Conservation (phyloP, 2,888 invertebrate species). For the Cataglyphis albicans region DNA sequence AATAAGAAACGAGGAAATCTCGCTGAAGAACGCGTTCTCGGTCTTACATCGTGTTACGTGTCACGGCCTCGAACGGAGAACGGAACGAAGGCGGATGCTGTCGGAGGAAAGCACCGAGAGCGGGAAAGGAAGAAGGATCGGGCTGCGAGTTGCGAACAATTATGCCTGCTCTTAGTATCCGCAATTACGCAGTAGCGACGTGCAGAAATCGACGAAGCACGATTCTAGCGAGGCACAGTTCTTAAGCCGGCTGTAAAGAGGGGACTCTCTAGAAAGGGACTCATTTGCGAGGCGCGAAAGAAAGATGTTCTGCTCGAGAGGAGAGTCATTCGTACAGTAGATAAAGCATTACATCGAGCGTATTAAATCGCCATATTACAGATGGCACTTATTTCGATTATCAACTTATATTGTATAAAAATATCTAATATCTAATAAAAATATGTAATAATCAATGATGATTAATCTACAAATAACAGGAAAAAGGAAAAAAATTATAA, state of each 20-base stretch:
- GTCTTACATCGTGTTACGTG: slow-evolving; percentile 59
- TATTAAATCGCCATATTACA: neutral
- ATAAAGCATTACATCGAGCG: neutral
- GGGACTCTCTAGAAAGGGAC: slow-evolving; percentile 46
- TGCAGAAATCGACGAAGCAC: slow-evolving; percentile 70
- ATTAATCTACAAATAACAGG: neutral
- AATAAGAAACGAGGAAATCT: slow-evolving; percentile 60
- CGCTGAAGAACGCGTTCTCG: slow-evolving; percentile 57
- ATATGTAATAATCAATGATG: neutral
- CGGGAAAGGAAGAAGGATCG: slow-evolving; percentile 44
- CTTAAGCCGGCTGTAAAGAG: slow-evolving; percentile 60
- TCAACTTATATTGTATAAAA: neutral
- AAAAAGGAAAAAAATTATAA: neutral
- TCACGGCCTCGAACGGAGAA: slow-evolving; percentile 49
- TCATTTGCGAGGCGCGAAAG: slow-evolving; percentile 61
- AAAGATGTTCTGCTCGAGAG: slow-evolving; percentile 42
- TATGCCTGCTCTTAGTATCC: slow-evolving; percentile 76
- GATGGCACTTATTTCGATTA: neutral
- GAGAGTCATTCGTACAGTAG: slow-evolving; percentile 60
- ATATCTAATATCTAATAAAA: neutral
- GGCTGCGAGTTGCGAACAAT: slow-evolving; percentile 70
- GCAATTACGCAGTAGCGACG: slow-evolving; percentile 75
- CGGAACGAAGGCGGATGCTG: slow-evolving; percentile 19
- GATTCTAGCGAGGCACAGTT: slow-evolving; percentile 69
- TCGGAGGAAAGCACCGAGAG: slow-evolving; percentile 27